A percentile compares a stretch with the other conserved stretches of the same genome.
Conservation (phyloP, 2,888 invertebrate genomes). For the Ochropleura plecta region DNA sequence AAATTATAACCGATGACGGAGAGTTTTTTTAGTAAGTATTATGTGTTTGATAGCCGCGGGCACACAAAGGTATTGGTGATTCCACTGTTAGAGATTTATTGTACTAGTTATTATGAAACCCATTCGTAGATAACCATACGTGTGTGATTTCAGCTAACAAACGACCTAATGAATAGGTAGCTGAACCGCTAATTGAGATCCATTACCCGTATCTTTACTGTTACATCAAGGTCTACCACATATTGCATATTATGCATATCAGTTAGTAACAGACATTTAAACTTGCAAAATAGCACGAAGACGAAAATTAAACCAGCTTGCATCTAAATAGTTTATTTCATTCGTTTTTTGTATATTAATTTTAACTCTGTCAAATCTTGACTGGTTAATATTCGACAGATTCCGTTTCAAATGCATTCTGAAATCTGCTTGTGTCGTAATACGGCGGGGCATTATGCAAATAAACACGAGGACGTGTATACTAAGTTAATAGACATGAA, state of each 20-base stretch:
- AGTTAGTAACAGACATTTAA: slow-evolving; percentile 11
- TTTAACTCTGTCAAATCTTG: slow-evolving; percentile 16
- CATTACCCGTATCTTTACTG: slow-evolving; percentile 20
- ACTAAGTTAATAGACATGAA: slow-evolving; percentile 47
- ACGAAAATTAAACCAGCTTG: slow-evolving; percentile 18
- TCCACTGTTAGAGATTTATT: slow-evolving; percentile 57
- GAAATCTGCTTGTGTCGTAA: slow-evolving; percentile 46
- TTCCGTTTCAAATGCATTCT: slow-evolving; percentile 36
- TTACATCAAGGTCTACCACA: slow-evolving; percentile 40
- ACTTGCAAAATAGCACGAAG: slow-evolving; percentile 27
- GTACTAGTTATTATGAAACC: slow-evolving; percentile 53
- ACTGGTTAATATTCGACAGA: slow-evolving; percentile 34
- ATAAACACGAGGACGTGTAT: slow-evolving; percentile 46
- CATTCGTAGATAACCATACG: slow-evolving; percentile 35
- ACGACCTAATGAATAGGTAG: slow-evolving; percentile 44
- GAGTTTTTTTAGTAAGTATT: slow-evolving; percentile 55
- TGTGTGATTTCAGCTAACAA: slow-evolving; percentile 44
- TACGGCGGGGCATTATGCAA: slow-evolving; percentile 48
- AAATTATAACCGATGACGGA: slow-evolving; percentile 70
- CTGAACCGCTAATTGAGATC: slow-evolving; percentile 33
- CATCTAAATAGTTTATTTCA: slow-evolving; percentile 17
- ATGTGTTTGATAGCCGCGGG: slow-evolving; percentile 50
- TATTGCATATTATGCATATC: slow-evolving; percentile 29
- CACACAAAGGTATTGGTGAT: slow-evolving; percentile 41
- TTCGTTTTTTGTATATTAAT: slow-evolving; percentile 7